Evolutionary conservation across 2,113 vertebrate species (phyloP).

Genomic region (Emydocephalus ijimae): DNA sequence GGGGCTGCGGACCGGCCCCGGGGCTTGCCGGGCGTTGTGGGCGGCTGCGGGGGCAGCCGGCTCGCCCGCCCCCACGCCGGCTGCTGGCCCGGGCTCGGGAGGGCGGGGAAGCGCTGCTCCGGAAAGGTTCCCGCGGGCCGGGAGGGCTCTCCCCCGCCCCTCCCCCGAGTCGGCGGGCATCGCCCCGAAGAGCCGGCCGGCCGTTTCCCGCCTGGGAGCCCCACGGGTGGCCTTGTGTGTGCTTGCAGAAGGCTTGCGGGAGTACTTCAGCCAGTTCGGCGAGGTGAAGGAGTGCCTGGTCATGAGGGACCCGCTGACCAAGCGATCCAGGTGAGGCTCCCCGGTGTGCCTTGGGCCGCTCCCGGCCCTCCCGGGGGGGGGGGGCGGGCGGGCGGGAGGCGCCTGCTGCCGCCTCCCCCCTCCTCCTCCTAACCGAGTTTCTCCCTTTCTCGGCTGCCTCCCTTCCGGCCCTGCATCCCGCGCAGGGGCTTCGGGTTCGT

Average conservation of each 20-base stretch:
- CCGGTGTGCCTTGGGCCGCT: constrained; percentile 44
- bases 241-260: constrained; percentile 93
- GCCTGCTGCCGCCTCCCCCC: constrained; percentile 58
- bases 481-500: constrained; percentile 97
- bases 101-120: not conserved
- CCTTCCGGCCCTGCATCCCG: constrained; percentile 38
- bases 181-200: not conserved
- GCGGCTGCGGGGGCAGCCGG: not conserved
- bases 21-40: not conserved
- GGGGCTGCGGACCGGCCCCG: constrained; percentile 7
- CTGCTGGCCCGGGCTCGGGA: not conserved
- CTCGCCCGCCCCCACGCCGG: not conserved
- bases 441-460: constrained; percentile 58
- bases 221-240: constrained; percentile 42
- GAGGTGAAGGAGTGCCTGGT: constrained; percentile 99
- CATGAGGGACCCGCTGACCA: constrained; percentile 99
- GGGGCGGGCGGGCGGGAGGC: not conserved
- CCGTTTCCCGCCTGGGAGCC: not conserved
- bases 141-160: not conserved
- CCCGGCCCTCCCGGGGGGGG: constrained; percentile 32
- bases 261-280: constrained; percentile 99
- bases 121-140: not conserved
- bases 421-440: not conserved
- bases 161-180: not conserved
- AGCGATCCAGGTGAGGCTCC: constrained; percentile 95